Percentiles rank a stretch among this genome's conserved stretches.
These are phyloP conservation scores for Monomorium pharaonis DNA, from an alignment of 1,140 invertebrate genomes.

Conservation along the genomic window DNA sequence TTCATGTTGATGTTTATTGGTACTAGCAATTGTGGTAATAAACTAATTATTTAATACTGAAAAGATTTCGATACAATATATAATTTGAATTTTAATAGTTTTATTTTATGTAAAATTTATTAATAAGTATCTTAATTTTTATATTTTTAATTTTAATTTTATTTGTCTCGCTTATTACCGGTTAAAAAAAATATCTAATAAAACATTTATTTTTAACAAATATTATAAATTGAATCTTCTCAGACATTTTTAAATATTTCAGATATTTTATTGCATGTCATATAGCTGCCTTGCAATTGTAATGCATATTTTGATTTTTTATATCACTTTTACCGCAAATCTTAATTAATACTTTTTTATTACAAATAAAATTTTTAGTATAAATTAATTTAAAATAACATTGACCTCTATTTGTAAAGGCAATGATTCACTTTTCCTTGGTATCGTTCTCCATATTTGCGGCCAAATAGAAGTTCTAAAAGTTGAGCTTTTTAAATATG, in stretches of 20 bases:
- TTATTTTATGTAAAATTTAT: no score
- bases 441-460: conserved; percentile 38
- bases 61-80: not conserved
- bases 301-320: no score
- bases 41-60: not conserved
- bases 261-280: no score
- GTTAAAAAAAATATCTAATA: not conserved
- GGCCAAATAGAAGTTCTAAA: conserved; percentile 55
- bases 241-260: no score
- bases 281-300: no score
- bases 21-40: conserved; percentile 58
- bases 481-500: not conserved
- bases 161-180: no score
- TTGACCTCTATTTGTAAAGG: conserved; percentile 23
- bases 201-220: no score
- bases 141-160: not conserved
- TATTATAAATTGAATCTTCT: no score
- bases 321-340: no score
- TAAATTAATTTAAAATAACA: not conserved
- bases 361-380: not conserved
- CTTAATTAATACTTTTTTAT: not conserved
- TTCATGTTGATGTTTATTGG: not conserved
- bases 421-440: conserved; percentile 44
- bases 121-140: not conserved
- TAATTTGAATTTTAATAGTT: not conserved